phyloP scores from a whole-genome alignment of 2,113 vertebrate genomes.

The Podarcis raffonei region DNA sequence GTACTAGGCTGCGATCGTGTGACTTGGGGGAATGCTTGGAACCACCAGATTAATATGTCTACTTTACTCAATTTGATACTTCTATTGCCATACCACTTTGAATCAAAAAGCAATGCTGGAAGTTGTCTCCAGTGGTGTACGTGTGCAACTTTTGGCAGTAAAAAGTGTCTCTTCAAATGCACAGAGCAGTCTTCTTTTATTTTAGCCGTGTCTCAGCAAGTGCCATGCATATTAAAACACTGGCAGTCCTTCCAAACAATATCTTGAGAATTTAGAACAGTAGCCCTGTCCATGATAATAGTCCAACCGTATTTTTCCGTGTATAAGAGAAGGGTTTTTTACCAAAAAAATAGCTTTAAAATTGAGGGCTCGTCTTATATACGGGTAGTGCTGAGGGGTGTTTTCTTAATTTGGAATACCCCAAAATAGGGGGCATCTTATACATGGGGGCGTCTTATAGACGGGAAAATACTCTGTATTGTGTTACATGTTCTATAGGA shows the following conservation, averaged over 20 bases:
- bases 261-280: neutral
- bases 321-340: too few relatives aligned
- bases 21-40: neutral
- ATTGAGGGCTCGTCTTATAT: too few relatives aligned
- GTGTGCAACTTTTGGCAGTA: slow-evolving; percentile 29
- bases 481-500: neutral
- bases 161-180: slow-evolving; percentile 61
- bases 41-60: neutral
- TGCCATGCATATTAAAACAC: slow-evolving; percentile 25
- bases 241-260: slow-evolving; percentile 1
- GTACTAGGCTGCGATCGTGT: too few relatives aligned
- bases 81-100: neutral
- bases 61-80: neutral
- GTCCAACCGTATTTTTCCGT: neutral
- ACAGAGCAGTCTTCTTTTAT: slow-evolving; percentile 53
- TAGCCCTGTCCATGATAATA: neutral
- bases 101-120: neutral
- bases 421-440: too few relatives aligned
- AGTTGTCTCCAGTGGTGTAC: neutral
- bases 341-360: too few relatives aligned
- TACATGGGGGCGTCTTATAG: too few relatives aligned
- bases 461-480: too few relatives aligned
- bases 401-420: too few relatives aligned
- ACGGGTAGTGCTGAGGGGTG: too few relatives aligned
- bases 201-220: neutral